Evolutionary conservation across 2,888 invertebrate species (phyloP).

Genomic region (Drosophila niveifrons): DNA sequence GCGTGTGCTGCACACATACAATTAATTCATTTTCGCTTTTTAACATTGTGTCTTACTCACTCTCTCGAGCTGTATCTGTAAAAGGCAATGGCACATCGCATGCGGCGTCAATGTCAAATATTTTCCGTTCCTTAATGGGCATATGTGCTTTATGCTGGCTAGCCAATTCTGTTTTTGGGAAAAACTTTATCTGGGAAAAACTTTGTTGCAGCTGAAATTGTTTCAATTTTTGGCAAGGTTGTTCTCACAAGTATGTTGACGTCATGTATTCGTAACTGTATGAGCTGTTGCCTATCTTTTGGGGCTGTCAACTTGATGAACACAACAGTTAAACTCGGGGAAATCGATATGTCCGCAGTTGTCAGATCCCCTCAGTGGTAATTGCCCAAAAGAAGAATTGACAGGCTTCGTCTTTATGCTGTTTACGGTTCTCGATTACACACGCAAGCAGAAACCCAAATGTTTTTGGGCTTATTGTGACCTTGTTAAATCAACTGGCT

Average conservation of each 20-base stretch:
- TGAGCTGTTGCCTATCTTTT: constrained; percentile 52
- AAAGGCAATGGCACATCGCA: constrained; percentile 54
- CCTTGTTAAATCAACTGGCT: constrained; percentile 44
- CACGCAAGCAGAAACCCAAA: constrained; percentile 19
- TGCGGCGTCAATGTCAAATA: constrained; percentile 70
- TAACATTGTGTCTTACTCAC: constrained; percentile 22
- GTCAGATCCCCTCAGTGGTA: constrained; percentile 3
- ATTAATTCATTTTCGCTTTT: constrained; percentile 72
- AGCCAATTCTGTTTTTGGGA: constrained; percentile 22
- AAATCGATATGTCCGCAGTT: constrained; percentile 43
- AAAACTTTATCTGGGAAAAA: constrained; percentile 45
- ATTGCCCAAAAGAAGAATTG: constrained; percentile 26
- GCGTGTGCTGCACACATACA: constrained; percentile 62
- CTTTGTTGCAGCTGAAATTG: constrained; percentile 25
- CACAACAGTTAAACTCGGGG: constrained; percentile 8
- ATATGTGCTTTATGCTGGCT: constrained; percentile 23
- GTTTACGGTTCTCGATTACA: constrained; percentile 54
- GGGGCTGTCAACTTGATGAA: constrained; percentile 33
- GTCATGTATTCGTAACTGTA: constrained; percentile 34
- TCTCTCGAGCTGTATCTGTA: constrained; percentile 40
- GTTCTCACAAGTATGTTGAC: constrained; percentile 31
- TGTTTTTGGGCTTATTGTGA: constrained; percentile 34
- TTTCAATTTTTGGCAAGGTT: constrained; percentile 53
- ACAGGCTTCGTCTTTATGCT: constrained; percentile 35
- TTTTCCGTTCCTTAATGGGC: constrained; percentile 72